phyloP scores from a whole-genome alignment of 1,140 invertebrate genomes.

The Anastrepha obliqua region DNA sequence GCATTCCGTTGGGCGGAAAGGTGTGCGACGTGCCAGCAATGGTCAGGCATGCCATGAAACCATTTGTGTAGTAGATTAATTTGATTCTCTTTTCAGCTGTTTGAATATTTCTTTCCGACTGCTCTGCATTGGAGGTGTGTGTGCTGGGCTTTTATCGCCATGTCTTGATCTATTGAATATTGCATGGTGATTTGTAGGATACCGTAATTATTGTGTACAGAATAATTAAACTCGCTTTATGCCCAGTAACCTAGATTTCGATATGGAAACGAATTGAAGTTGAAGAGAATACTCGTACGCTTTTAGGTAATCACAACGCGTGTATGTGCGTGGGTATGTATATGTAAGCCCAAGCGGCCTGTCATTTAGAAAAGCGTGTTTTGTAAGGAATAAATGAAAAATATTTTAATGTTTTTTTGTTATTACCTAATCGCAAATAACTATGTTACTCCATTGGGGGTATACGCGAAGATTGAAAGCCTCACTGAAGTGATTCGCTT shows the following conservation, averaged over 20 bases:
- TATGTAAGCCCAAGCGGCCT: too few species aligned
- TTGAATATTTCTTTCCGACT: neutral
- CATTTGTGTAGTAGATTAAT: neutral
- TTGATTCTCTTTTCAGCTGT: neutral
- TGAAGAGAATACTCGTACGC: too few species aligned
- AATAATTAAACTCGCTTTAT: slow-evolving; percentile 35
- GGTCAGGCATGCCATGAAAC: neutral
- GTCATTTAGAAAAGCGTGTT: too few species aligned
- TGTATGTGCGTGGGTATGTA: too few species aligned
- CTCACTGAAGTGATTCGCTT: too few species aligned
- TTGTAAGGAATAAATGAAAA: too few species aligned
- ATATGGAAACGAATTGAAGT: neutral
- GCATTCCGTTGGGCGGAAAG: slow-evolving; percentile 22
- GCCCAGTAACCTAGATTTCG: slow-evolving; percentile 31
- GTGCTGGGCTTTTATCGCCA: neutral
- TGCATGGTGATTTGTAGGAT: slow-evolving; percentile 1
- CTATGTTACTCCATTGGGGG: too few species aligned
- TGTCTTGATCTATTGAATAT: slow-evolving; percentile 29
- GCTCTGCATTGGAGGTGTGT: slow-evolving; percentile 17
- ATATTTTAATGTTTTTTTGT: too few species aligned
- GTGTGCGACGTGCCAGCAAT: neutral
- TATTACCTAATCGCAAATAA: too few species aligned
- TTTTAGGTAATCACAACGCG: too few species aligned
- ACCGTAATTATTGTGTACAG: slow-evolving; percentile 42
- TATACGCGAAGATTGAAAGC: too few species aligned